Base-by-base conservation (phyloP, 92 coral and sea anemone species). In the Virgularia gustaviana region DNA sequence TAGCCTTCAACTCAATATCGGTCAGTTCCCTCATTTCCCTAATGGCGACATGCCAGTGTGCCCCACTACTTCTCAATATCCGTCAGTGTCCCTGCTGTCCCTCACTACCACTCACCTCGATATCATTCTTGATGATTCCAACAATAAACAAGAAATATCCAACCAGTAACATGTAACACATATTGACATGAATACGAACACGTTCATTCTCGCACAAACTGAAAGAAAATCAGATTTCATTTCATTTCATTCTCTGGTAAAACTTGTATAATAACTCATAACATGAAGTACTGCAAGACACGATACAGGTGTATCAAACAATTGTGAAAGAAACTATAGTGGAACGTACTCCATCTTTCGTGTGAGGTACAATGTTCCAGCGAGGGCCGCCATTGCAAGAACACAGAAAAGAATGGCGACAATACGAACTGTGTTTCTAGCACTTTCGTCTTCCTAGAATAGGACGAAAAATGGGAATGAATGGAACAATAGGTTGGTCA, bases 331-430 rank as follows among this genome's bases (percentile, higher is more conserved):
- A n/a, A n/a, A n/a, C n/a, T n/a, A n/a, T 47, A 4, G n/a, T 15
- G 6, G 3, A 52, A 67, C 74, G 31, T 67, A 67, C 74, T 30
- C 23, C 0, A 67, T 41, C 34, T 67, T 67, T 10, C 53, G 52
- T 45, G 74, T 11, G 57, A 67, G 13, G 13, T 34, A 37, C 18
- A 67, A 28, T 12, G 74, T 67, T 8, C 57, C 74, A 67, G 32
- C 20, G 9, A 67, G 57, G 49, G 74, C 74, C 19, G 60, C 59
- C 4, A 67, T 67, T 11, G 74, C 59, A 11, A 67, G 24, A 30
- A 67, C 29, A 25, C 74, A 67, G 32, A 67, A 49, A 11, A 67
- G 58, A 67, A 67, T 67, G 1, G 74, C 74, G 29, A 67, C 74
- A 45, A 67, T 49, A 25, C 60, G 59, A 45, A 67, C 74, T 1